A percentile compares a stretch with the other conserved stretches of the same genome.
These are phyloP conservation scores for Zaprionus kolodkinae DNA, from an alignment of 1,140 invertebrate species.

Conservation along the genomic window DNA sequence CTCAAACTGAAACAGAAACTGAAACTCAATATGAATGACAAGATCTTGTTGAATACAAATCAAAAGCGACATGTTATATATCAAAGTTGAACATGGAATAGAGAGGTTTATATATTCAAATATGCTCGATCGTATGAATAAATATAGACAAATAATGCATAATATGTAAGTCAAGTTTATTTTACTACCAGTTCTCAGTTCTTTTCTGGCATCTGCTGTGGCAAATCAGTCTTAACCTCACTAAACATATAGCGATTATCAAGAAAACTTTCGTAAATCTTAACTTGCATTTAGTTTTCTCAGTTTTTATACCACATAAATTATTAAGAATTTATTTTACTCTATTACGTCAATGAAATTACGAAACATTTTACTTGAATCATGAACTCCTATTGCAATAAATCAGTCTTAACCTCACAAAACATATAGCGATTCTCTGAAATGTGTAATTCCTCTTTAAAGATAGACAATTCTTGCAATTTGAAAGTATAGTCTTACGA, in stretches of 20 bases:
- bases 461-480: background rate
- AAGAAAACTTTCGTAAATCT: too few species aligned
- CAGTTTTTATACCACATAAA: too few species aligned
- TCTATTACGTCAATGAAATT: too few species aligned
- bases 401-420: background rate
- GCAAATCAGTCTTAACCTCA: too few species aligned
- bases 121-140: too few species aligned
- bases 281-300: too few species aligned
- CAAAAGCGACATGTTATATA: background rate
- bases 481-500: background rate
- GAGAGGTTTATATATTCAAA: background rate
- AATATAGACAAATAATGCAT: too few species aligned
- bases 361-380: background rate
- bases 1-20: background rate
- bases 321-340: too few species aligned
- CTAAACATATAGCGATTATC: too few species aligned
- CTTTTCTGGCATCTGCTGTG: too few species aligned
- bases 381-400: background rate
- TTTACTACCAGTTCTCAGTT: background rate
- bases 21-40: slow-evolving; percentile 27
- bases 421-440: too few species aligned
- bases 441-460: background rate
- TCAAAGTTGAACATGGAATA: background rate
- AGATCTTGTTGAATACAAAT: slow-evolving; percentile 31
- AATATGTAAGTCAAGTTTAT: background rate